Conservation (phyloP, 1,140 invertebrate genomes). For the Wasmannia auropunctata region DNA sequence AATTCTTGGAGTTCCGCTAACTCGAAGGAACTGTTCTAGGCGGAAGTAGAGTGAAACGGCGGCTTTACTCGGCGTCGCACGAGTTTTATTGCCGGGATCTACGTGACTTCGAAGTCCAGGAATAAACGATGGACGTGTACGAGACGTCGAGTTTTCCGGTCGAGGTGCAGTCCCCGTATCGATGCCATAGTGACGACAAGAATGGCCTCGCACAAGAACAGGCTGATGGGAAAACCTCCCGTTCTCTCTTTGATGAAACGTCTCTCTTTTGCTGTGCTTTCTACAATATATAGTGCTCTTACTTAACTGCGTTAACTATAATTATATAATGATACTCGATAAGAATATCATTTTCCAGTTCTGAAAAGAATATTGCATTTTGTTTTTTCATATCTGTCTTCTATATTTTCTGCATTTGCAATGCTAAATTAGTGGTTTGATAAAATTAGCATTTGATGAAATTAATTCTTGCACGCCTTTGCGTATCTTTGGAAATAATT, state of each 20-base stretch:
- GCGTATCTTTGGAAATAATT: background rate
- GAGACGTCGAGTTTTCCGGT: background rate
- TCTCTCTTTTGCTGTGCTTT: too few relatives aligned
- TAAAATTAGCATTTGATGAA: background rate
- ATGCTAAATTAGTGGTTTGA: too few relatives aligned
- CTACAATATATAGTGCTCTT: background rate
- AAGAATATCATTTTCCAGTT: background rate
- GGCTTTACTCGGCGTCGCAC: constrained; percentile 20
- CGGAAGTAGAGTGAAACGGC: constrained; percentile 24
- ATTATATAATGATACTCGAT: background rate
- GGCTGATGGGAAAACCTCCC: background rate
- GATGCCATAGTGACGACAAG: constrained; percentile 13
- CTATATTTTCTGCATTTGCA: background rate
- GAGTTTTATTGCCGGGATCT: constrained; percentile 51
- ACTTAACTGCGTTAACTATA: background rate
- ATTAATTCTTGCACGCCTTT: background rate
- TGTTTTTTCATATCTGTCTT: background rate
- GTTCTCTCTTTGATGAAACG: background rate
- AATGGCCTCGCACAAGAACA: background rate
- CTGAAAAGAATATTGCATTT: background rate
- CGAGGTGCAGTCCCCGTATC: background rate
- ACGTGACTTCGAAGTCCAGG: constrained; percentile 29
- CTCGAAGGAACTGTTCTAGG: constrained; percentile 41
- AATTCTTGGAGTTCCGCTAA: constrained; percentile 35
- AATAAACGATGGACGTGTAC: constrained; percentile 45